A percentile compares a stretch with the other conserved stretches of the same genome.
These are phyloP conservation scores for Anguilla pacifica DNA, from an alignment of 2,797 vertebrate genomes.

Conservation along the genomic window DNA sequence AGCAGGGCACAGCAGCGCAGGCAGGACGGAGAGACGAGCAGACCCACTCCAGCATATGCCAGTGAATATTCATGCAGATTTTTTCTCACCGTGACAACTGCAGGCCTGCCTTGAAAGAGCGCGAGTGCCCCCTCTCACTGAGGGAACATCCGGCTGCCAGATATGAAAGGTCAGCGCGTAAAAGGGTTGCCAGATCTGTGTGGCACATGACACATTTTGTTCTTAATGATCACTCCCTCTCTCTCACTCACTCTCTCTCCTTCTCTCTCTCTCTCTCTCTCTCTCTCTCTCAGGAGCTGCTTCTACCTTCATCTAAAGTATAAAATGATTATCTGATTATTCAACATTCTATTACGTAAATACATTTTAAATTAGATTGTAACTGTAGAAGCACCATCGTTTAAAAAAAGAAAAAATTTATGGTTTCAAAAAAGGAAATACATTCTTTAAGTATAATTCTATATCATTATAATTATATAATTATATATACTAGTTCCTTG, in stretches of 20 bases:
- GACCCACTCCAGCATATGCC: not conserved
- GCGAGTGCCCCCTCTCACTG: not conserved
- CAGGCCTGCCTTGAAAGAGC: not conserved
- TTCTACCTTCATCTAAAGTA: not conserved
- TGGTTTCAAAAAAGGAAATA: too few species aligned
- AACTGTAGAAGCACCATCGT: not conserved
- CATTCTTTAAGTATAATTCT: too few species aligned
- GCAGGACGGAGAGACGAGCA: not conserved
- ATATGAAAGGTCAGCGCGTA: not conserved
- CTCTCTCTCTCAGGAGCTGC: not conserved
- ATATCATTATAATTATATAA: too few species aligned
- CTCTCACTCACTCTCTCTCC: not conserved
- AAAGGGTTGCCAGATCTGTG: not conserved
- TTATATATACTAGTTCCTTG: too few species aligned
- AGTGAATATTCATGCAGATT: conserved; percentile 25
- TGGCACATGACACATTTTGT: not conserved
- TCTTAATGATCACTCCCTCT: not conserved
- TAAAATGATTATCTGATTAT: not conserved
- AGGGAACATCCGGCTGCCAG: not conserved
- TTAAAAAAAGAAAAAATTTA: too few species aligned
- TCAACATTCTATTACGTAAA: not conserved
- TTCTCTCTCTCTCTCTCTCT: not conserved
- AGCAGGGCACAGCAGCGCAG: not conserved
- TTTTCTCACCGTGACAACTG: conserved; percentile 4
- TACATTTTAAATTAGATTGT: not conserved